A percentile compares a stretch with the other conserved stretches of the same genome.
phyloP scores from a whole-genome alignment of 2,113 vertebrate genomes.

The Empidonax traillii region DNA sequence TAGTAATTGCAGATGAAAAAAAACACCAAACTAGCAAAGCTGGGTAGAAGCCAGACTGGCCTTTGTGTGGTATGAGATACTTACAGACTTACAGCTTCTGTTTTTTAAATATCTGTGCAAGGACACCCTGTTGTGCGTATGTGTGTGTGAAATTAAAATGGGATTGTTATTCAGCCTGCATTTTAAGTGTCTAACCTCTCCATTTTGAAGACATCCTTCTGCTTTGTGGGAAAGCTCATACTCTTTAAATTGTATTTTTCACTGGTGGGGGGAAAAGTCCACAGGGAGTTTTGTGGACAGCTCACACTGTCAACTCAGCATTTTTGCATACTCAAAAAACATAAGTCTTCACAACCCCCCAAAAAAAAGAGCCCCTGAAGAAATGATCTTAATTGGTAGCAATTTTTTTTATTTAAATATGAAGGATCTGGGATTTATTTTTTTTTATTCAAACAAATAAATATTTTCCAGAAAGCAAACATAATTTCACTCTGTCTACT shows the following conservation, averaged over 20 bases:
- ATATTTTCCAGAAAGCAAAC: slow-evolving; percentile 13
- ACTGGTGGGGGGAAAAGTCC: background rate
- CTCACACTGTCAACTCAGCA: slow-evolving; percentile 33
- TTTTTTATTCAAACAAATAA: background rate
- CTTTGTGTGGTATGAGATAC: background rate
- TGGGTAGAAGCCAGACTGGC: background rate
- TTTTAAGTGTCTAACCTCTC: slow-evolving; percentile 20
- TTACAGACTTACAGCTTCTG: background rate
- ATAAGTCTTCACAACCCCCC: background rate
- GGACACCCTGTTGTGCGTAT: background rate
- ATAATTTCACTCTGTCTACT: background rate
- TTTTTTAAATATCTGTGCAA: background rate
- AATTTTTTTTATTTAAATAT: background rate
- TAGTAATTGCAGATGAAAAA: background rate
- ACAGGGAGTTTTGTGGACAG: background rate
- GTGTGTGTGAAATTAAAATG: slow-evolving; percentile 8
- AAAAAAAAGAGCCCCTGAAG: background rate
- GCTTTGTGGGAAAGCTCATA: slow-evolving; percentile 44
- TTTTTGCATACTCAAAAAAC: background rate
- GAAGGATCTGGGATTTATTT: background rate
- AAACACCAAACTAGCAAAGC: background rate
- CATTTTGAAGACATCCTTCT: background rate
- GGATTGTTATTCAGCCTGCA: background rate
- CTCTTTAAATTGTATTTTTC: background rate
- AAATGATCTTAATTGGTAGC: background rate